These are phyloP conservation scores for Mamestra brassicae DNA, from an alignment of 2,888 invertebrate genomes.

Conservation along the genomic window DNA sequence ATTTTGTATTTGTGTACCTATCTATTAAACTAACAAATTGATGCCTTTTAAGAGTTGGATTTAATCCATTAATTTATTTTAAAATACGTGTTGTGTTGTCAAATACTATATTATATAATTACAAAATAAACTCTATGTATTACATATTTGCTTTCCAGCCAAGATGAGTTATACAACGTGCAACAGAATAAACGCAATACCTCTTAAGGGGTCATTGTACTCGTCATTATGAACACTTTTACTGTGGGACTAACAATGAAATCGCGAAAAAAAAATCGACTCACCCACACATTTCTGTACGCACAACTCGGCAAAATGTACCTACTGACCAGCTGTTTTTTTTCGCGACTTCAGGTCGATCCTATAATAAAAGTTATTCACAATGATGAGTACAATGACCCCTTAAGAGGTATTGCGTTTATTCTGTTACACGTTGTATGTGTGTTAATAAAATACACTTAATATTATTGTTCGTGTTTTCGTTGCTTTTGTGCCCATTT, in stretches of 20 bases:
- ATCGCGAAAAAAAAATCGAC: too few species aligned
- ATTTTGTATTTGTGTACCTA: slow-evolving; percentile 53
- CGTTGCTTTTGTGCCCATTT: slow-evolving; percentile 42
- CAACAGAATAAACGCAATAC: too few species aligned
- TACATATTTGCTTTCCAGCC: slow-evolving; percentile 29
- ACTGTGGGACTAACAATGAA: too few species aligned
- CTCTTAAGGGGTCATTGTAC: too few species aligned
- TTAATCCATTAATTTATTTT: slow-evolving; percentile 55
- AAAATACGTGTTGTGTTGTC: slow-evolving; percentile 45
- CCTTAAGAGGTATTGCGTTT: too few species aligned
- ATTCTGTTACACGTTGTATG: neutral
- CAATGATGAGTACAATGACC: too few species aligned
- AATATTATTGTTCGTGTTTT: slow-evolving; percentile 38
- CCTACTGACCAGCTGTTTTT: too few species aligned
- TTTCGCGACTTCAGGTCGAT: too few species aligned
- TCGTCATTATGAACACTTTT: too few species aligned
- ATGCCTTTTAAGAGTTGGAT: slow-evolving; percentile 56
- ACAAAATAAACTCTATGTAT: slow-evolving; percentile 36
- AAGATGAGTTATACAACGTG: slow-evolving; percentile 4
- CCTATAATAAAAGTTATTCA: too few species aligned
- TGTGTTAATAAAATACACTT: slow-evolving; percentile 46
- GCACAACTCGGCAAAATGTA: too few species aligned
- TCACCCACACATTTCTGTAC: too few species aligned
- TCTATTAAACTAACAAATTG: slow-evolving; percentile 56
- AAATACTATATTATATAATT: slow-evolving; percentile 34